phyloP scores from a whole-genome alignment of 2,113 vertebrate genomes.

The Balaeniceps rex region DNA sequence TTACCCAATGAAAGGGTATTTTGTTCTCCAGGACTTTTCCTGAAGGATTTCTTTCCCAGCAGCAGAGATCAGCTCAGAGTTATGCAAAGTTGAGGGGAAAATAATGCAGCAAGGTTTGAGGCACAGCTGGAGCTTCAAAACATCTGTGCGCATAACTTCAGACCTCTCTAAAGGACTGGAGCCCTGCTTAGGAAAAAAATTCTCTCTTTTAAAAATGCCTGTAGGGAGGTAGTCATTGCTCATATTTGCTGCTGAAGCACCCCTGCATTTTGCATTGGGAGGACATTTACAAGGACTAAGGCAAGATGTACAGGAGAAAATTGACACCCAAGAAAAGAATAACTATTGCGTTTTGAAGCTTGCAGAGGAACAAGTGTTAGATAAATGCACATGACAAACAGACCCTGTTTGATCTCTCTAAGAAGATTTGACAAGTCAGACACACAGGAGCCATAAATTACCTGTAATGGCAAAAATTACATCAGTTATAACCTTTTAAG shows the following conservation, averaged over 20 bases:
- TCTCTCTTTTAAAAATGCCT: conserved; percentile 23
- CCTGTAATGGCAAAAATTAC: conserved; percentile 63
- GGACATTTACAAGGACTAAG: conserved; percentile 50
- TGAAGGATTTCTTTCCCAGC: background rate
- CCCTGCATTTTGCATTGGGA: conserved; percentile 37
- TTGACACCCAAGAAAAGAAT: conserved; percentile 49
- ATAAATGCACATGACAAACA: conserved; percentile 46
- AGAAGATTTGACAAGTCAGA: conserved; percentile 61
- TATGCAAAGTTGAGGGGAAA: background rate
- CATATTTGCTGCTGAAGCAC: conserved; percentile 18
- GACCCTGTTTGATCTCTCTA: conserved; percentile 55
- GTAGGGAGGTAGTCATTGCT: conserved; percentile 17
- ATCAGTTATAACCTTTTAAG: conserved; percentile 64
- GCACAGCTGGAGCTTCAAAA: conserved; percentile 18
- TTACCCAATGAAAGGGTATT: background rate
- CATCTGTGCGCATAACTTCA: conserved; percentile 7
- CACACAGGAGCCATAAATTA: conserved; percentile 60
- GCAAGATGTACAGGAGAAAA: background rate
- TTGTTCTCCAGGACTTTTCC: background rate
- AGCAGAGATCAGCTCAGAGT: background rate
- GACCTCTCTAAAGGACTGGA: conserved; percentile 4
- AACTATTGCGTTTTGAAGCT: conserved; percentile 38
- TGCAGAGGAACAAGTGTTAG: conserved; percentile 40
- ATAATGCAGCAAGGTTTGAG: conserved; percentile 15
- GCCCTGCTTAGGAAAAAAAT: conserved; percentile 4